These are phyloP conservation scores for Drosophila suzukii DNA, from an alignment of 1,140 invertebrate species.

Conservation along the genomic window DNA sequence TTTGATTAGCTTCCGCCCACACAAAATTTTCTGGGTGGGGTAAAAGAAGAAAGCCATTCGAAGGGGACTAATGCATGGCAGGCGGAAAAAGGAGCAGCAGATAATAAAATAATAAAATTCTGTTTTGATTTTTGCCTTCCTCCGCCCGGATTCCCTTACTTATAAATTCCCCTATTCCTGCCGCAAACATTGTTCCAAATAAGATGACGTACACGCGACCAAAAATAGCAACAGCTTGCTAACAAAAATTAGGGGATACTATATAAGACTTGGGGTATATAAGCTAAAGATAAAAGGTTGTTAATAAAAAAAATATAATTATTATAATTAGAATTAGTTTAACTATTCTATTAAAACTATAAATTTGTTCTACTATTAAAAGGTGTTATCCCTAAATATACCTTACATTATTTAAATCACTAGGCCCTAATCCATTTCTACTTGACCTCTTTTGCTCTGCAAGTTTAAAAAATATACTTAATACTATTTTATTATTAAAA, in stretches of 20 bases:
- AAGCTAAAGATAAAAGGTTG: neutral
- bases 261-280: neutral
- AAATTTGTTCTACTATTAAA: too few relatives aligned
- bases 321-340: too few relatives aligned
- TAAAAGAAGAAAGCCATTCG: neutral
- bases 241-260: constrained; percentile 9
- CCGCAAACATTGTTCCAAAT: constrained; percentile 18
- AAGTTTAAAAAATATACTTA: neutral
- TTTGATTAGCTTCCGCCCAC: constrained; percentile 77
- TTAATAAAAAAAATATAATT: neutral
- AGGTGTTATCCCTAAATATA: neutral
- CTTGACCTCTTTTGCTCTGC: neutral
- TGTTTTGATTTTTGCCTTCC: constrained; percentile 58
- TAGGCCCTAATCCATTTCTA: too few relatives aligned
- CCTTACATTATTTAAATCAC: neutral
- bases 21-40: neutral
- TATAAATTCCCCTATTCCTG: neutral
- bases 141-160: neutral
- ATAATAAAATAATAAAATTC: constrained; percentile 76
- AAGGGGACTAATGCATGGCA: constrained; percentile 42
- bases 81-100: constrained; percentile 44
- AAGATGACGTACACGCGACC: constrained; percentile 32
- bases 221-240: constrained; percentile 55
- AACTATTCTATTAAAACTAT: too few relatives aligned
- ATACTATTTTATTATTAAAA: neutral